A percentile compares a stretch with the other conserved stretches of the same genome.
Conservation (phyloP, 2,113 vertebrate genomes). For the Notarius lentiginosus region DNA sequence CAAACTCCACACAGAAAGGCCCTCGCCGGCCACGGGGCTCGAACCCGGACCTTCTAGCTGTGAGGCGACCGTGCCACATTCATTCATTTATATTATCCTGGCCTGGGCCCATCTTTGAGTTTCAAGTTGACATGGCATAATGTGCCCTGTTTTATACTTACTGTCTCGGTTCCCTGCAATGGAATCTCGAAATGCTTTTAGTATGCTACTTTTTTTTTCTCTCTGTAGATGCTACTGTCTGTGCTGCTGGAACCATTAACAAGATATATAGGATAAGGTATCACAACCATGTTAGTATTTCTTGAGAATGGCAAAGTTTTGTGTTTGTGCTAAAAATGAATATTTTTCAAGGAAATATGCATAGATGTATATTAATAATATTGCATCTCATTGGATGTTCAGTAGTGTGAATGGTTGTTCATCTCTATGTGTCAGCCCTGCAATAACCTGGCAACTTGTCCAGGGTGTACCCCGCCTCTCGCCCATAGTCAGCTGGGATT, state of each 20-base stretch:
- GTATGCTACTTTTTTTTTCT: background rate
- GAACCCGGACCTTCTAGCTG: too few species aligned
- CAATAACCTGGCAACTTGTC: too few species aligned
- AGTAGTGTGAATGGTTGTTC: too few species aligned
- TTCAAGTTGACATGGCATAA: background rate
- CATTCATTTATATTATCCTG: background rate
- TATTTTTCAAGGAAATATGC: too few species aligned
- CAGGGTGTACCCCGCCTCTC: too few species aligned
- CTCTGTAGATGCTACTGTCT: conserved; percentile 9
- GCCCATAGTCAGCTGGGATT: too few species aligned
- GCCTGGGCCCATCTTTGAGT: background rate
- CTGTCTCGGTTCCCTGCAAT: background rate
- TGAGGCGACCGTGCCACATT: too few species aligned
- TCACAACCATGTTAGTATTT: background rate
- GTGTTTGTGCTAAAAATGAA: background rate
- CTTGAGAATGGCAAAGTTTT: background rate
- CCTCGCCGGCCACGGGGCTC: too few species aligned
- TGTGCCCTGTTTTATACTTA: background rate
- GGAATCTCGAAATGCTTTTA: conserved; percentile 13
- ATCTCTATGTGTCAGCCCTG: too few species aligned
- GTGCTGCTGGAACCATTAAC: background rate
- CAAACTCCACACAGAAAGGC: too few species aligned
- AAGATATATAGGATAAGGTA: conserved; percentile 4
- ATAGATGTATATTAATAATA: too few species aligned
- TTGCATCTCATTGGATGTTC: background rate